Base-by-base conservation (phyloP, 2,113 vertebrate genomes). In the Misgurnus anguillicaudatus region DNA sequence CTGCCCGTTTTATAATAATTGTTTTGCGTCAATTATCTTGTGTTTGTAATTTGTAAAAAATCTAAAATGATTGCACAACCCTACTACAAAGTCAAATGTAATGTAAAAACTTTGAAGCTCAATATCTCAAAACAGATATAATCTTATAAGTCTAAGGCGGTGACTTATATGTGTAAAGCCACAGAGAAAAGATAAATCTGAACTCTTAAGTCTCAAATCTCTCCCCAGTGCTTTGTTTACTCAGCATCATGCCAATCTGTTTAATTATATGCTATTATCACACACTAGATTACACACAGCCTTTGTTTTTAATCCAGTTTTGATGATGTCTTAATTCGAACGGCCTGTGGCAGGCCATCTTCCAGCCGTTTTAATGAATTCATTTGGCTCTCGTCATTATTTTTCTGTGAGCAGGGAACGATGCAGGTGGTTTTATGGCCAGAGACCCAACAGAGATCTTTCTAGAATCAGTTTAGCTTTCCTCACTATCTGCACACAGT, bases 251-350 rank as follows among this genome's bases (percentile, higher is more conserved):
- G 61, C 39, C 66, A 39, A 61, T 69, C 66, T 70, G 78, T 53
- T 78, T 64, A 66, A 38, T 82, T 45, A 66, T 80, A 74, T 38
- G 51, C 24, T 53, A 60, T 67, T 74, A 61, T 82, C 75, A 41
- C 60, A 24, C 41, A 36, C 13, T 62, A 81, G 77, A 81, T 86
- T 83, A 82, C 70, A 65, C 14, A 36, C 3, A 69, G 77, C 62
- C 74, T 87, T 77, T 77, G 58, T 73, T 79, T 85, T 80, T 80
- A 78, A 85, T 82, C 77, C 57, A 55, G n/a, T 66, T 80, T 80
- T 61, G 80, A 82, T 78, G 42, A 82, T 74, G 45, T 74, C 60
- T 75, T 84, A 41, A 78, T 85, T 80, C 85, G 79, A 64, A 80
- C 75, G 48, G 77, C 75, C 62, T 73, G 38, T 31, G 60, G 41